phyloP scores from a whole-genome alignment of 2,113 vertebrate genomes.

The Larimichthys polyactis region DNA sequence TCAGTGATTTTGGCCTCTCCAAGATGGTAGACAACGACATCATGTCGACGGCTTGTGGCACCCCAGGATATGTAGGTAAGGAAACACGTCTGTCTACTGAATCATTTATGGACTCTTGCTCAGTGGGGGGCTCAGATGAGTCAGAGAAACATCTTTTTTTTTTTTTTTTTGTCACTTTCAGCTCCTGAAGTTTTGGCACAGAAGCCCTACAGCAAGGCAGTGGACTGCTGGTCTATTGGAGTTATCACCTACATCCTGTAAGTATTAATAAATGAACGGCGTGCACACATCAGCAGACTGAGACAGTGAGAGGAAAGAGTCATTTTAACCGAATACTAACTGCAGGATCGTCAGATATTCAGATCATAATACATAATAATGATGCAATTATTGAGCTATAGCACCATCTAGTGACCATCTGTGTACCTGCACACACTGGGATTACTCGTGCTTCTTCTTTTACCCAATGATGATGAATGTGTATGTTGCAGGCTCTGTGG shows the following conservation, averaged over 20 bases:
- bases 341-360: conserved; percentile 31
- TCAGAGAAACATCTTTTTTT: not conserved
- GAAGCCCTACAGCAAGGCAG: conserved; percentile 97
- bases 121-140: too few species aligned
- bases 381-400: not conserved
- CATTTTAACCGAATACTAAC: not conserved
- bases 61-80: conserved; percentile 96
- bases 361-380: not conserved
- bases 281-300: not conserved
- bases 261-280: conserved; percentile 72
- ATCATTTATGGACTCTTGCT: not conserved
- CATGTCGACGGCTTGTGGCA: conserved; percentile 98
- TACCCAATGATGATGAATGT: not conserved
- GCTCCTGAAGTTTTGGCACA: conserved; percentile 96
- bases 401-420: conserved; percentile 47
- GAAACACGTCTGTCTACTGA: not conserved
- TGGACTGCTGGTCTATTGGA: conserved; percentile 99
- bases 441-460: not conserved
- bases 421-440: too few species aligned
- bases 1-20: conserved; percentile 96
- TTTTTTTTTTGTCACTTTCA: conserved; percentile 62
- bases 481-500: conserved; percentile 89
- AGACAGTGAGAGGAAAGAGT: not conserved
- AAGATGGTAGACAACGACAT: conserved; percentile 94
- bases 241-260: conserved; percentile 98